Evolutionary conservation across 2,113 vertebrate genomes (phyloP), one percentile per base, ranked within the genome.

Genomic region (Poecile atricapillus): DNA sequence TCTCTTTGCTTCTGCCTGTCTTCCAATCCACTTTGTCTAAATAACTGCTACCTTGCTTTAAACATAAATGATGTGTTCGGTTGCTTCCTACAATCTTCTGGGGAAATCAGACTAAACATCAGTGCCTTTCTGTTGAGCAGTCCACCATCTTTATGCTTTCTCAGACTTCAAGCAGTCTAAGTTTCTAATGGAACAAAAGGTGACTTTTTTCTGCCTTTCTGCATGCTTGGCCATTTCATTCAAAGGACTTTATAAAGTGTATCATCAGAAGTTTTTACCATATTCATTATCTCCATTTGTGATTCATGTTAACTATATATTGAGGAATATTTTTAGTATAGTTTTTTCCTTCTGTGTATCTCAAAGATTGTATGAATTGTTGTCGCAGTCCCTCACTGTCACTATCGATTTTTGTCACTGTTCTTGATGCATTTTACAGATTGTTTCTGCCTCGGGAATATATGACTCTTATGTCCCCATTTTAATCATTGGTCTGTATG

Each of bases 131-230:
- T 98, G 98, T 98, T 76, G 99, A 99, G 98, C 99, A 99, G 98
- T 99, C 99, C 97, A 99, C 99, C 99, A 99, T 99, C 98, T 99
- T 99, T 98, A 99, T 99, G 99, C 99, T 99, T 97, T 99, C 99
- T 97, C 99, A 99, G 98, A 99, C 99, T 98, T 98, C 99, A 98
- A 99, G 98, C 98, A 98, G 98, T 98, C 98, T 99, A 97, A 99
- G 98, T 99, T 99, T 99, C 98, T 99, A 98, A 98, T 93, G 98
- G 98, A 97, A 97, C 96, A 98, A 97, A 98, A 99, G 99, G 99
- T 99, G 99, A 99, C 95, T 98, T 98, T 98, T 98, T 98, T 98
- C 97, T 98, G 95, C 98, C 97, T 97, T 97, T 97, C 95, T 97
- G 95, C 97, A 97, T 97, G 97, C 90, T 95, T 94, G 96, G 95